Evolutionary conservation across 2,888 invertebrate genomes (phyloP), one percentile per base, ranked within the genome.

Genomic region (Cryptocephalus moraei): DNA sequence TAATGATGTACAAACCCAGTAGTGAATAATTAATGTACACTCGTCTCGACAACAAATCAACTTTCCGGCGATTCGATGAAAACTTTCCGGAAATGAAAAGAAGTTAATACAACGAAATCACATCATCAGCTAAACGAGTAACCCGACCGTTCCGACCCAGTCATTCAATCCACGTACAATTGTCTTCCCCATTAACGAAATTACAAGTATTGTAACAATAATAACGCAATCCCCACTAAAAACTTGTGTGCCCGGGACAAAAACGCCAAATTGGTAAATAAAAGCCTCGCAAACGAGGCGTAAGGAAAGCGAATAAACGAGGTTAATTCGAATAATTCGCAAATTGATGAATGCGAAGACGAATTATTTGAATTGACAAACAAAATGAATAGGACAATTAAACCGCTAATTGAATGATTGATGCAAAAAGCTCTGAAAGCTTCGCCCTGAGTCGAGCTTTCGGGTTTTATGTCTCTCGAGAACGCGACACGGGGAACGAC

Each of bases 351-450:
- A 66, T 66, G 63, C 63, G 62, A 58, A 59, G 59, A 53, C 58
- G 63, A 62, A 62, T 61, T 58, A 62, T 65, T 65, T 62, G 60
- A 65, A 66, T 63, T 65, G 66, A 65, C 65, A 67, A 67, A 67
- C 64, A 66, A 62, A 66, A 65, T 68, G 67, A 68, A 68, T 68
- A 61, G 68, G 63, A 63, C 67, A 68, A 68, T 69, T 69, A 68
- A 67, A 65, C 65, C 62, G 61, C 62, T 68, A 69, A 69, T 69
- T 64, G 63, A 67, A 68, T 69, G 67, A 69, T 68, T 68, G 67
- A 67, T 67, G 65, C 62, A 62, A 63, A 61, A 57, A 59, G 62
- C 60, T 56, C 57, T 56, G 48, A 61, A 57, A 59, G 62, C 60
- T 56, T 58, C 56, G 48, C 53, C 41, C 49, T 43, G 41, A 51